Evolutionary conservation across 2,888 invertebrate species (phyloP).

Genomic region (Brenthis ino): DNA sequence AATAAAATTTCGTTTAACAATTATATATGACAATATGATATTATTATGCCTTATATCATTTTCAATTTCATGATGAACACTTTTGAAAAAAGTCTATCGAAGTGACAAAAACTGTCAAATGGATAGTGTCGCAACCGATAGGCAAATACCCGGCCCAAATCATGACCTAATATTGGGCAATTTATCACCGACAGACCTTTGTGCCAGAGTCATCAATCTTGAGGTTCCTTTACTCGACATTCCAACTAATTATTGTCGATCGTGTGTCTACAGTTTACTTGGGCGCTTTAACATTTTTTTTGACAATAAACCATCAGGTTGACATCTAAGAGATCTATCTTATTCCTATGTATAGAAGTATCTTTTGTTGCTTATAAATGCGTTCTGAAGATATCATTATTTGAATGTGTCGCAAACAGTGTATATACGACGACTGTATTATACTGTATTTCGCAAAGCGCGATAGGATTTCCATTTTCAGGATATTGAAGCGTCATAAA

Average conservation of each 20-base stretch:
- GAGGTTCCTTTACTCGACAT: slow-evolving; percentile 72
- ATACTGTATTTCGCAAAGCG: too few species aligned
- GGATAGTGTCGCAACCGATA: slow-evolving; percentile 54
- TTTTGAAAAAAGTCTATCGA: neutral
- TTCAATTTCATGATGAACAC: neutral
- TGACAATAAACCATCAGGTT: slow-evolving; percentile 37
- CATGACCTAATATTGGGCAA: slow-evolving; percentile 79
- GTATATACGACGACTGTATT: too few species aligned
- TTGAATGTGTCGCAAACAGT: too few species aligned
- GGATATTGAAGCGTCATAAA: too few species aligned
- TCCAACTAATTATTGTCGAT: slow-evolving; percentile 78
- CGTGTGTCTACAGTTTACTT: slow-evolving; percentile 70
- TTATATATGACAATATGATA: too few species aligned
- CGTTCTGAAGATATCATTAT: too few species aligned
- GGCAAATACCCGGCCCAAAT: slow-evolving; percentile 76
- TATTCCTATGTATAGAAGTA: neutral
- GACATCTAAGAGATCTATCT: neutral
- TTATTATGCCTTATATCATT: too few species aligned
- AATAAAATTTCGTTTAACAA: too few species aligned
- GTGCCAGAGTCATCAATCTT: slow-evolving; percentile 77
- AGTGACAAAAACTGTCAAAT: slow-evolving; percentile 54
- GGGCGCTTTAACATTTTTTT: slow-evolving; percentile 59
- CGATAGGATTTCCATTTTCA: too few species aligned
- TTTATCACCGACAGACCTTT: slow-evolving; percentile 80
- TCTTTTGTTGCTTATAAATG: too few species aligned